phyloP scores from a whole-genome alignment of 92 coral and sea anemone species.

The Montipora capitata region DNA sequence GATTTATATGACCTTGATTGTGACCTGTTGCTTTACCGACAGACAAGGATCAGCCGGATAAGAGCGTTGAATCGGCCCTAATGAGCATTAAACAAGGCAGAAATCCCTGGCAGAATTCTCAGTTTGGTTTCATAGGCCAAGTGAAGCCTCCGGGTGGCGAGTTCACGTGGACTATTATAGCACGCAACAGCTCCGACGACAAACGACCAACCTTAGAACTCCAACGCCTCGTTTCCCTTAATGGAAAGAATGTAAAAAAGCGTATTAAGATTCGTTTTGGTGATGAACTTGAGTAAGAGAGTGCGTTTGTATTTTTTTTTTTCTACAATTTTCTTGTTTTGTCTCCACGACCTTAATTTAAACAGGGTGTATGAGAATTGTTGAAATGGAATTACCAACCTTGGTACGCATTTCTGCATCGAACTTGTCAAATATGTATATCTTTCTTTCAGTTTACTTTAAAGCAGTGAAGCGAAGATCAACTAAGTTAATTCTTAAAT shows the following conservation, averaged over 20 bases:
- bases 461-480: too few relatives aligned
- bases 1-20: background rate
- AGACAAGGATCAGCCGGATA: constrained; percentile 5
- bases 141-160: background rate
- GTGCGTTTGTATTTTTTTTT: too few relatives aligned
- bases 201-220: background rate
- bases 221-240: background rate
- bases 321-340: too few relatives aligned
- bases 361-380: too few relatives aligned
- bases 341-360: too few relatives aligned
- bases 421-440: too few relatives aligned
- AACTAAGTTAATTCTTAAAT: too few relatives aligned
- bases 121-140: background rate
- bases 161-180: background rate
- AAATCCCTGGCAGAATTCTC: background rate
- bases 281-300: background rate
- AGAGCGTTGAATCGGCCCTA: constrained; percentile 8
- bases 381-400: too few relatives aligned
- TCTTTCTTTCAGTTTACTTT: too few relatives aligned
- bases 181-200: background rate
- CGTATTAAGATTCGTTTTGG: background rate
- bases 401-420: too few relatives aligned
- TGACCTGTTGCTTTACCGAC: background rate
- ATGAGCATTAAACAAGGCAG: constrained; percentile 1
- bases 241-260: background rate